Evolutionary conservation across 2,113 vertebrate genomes (phyloP).

Genomic region (Vicugna pacos): DNA sequence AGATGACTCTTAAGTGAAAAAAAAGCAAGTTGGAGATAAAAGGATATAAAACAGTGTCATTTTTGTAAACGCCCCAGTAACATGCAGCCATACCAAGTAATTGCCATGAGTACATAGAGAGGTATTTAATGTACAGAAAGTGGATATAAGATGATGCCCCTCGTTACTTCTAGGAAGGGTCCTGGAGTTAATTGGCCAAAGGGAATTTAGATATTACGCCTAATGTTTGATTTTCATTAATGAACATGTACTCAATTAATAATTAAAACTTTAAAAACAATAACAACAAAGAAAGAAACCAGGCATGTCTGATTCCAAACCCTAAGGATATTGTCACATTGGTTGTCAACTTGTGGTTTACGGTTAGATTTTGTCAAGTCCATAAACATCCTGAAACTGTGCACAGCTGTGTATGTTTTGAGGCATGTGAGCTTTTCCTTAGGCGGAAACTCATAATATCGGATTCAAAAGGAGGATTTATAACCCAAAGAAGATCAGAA

Average conservation of each 20-base stretch:
- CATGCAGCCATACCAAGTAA: background rate
- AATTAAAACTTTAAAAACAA: background rate
- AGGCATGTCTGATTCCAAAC: background rate
- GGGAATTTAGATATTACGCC: background rate
- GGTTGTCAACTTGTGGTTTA: background rate
- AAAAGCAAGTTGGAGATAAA: background rate
- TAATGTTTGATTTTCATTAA: background rate
- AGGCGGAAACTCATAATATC: background rate
- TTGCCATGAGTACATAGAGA: background rate
- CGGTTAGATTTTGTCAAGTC: background rate
- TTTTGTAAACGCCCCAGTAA: background rate
- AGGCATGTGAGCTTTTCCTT: background rate
- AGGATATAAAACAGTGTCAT: background rate
- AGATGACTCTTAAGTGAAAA: background rate
- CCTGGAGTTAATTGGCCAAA: background rate
- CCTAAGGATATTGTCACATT: background rate
- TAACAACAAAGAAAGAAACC: background rate
- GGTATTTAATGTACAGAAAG: background rate
- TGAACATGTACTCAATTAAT: background rate
- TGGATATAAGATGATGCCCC: background rate
- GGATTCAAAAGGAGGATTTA: background rate
- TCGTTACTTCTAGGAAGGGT: background rate
- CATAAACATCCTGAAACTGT: background rate
- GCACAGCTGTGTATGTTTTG: background rate
- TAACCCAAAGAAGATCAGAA: background rate